Percentiles rank a stretch among this genome's conserved stretches.
phyloP scores from a whole-genome alignment of 1,140 invertebrate species.

The Cherax quadricarinatus region DNA sequence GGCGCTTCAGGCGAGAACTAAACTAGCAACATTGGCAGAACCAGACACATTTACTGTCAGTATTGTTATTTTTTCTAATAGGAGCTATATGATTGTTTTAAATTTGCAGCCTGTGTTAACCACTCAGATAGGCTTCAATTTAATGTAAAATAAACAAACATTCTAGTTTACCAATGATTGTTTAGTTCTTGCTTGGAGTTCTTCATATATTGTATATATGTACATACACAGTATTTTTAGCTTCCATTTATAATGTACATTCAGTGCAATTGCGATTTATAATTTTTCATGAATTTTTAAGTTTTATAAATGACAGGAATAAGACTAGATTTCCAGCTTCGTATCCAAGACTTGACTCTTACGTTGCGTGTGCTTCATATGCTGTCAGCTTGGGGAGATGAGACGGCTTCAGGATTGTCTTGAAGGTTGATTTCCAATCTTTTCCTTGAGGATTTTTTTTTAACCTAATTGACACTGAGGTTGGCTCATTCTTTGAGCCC shows the following conservation, averaged over 20 bases:
- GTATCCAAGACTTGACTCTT: neutral
- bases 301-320: neutral
- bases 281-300: neutral
- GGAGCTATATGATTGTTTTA: too few relatives aligned
- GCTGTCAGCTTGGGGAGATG: neutral
- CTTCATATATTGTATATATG: neutral
- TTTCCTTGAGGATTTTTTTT: neutral
- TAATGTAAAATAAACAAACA: too few relatives aligned
- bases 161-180: too few relatives aligned
- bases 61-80: too few relatives aligned
- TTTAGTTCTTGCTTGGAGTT: too few relatives aligned
- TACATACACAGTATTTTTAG: neutral
- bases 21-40: too few relatives aligned
- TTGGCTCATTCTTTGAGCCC: neutral
- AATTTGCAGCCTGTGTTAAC: too few relatives aligned
- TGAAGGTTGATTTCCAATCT: neutral
- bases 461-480: neutral
- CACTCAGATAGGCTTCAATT: too few relatives aligned
- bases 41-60: too few relatives aligned
- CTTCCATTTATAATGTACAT: conserved; percentile 1
- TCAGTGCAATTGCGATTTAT: neutral
- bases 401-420: neutral
- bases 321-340: neutral
- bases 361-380: neutral
- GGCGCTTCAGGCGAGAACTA: too few relatives aligned